Conservation (phyloP, 2,888 invertebrate species). For the Odontomyia ornata region DNA sequence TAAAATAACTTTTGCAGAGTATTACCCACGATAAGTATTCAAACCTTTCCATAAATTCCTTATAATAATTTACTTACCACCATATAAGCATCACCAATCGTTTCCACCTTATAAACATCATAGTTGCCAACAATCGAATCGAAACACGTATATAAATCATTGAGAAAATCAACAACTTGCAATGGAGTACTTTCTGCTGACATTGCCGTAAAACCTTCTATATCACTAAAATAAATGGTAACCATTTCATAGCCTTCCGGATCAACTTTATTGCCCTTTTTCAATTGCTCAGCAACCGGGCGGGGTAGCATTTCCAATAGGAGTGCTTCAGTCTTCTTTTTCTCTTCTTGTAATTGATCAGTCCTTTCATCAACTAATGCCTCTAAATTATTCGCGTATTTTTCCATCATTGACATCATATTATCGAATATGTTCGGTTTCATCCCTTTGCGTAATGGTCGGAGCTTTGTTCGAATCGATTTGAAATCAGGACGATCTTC, state of each 20-base stretch:
- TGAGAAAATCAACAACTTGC: constrained; percentile 91
- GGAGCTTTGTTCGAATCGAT: constrained; percentile 77
- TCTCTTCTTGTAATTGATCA: constrained; percentile 92
- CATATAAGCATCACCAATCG: constrained; percentile 93
- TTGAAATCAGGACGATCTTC: constrained; percentile 86
- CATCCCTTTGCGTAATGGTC: constrained; percentile 90
- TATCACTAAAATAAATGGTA: constrained; percentile 95
- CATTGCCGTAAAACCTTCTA: constrained; percentile 92
- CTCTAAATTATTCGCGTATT: constrained; percentile 94
- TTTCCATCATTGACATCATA: constrained; percentile 98
- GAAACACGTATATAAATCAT: constrained; percentile 93
- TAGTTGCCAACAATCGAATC: constrained; percentile 93
- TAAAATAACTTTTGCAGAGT: no score
- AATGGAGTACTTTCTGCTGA: constrained; percentile 91
- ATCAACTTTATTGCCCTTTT: constrained; percentile 87
- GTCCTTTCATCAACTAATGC: constrained; percentile 93
- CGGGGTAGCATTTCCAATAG: constrained; percentile 88
- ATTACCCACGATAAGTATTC: no score
- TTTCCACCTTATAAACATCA: constrained; percentile 94
- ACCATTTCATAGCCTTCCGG: constrained; percentile 87
- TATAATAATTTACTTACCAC: constrained; percentile 71
- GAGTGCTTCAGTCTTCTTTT: constrained; percentile 93
- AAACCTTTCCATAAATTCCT: neutral
- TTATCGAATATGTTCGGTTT: constrained; percentile 97
- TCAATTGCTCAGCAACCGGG: constrained; percentile 92